These are phyloP conservation scores for Larimichthys polyactis DNA, from an alignment of 2,113 vertebrate species.

Conservation along the genomic window DNA sequence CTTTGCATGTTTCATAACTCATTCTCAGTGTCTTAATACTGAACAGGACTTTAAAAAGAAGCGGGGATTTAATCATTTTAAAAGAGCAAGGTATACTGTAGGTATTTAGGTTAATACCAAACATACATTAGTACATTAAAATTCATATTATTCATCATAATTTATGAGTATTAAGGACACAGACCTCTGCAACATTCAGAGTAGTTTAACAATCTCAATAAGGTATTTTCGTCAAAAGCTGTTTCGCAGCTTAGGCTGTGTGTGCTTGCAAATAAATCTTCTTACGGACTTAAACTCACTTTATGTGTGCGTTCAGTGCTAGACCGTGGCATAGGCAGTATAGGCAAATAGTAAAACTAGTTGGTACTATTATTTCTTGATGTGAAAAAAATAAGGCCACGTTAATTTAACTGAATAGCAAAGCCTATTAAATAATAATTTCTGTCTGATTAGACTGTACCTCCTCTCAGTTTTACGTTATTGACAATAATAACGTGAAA, in stretches of 20 bases:
- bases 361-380: too few relatives aligned
- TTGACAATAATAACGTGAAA: too few relatives aligned
- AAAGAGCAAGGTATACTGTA: neutral
- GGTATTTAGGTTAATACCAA: conserved; percentile 16
- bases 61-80: neutral
- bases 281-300: conserved; percentile 70
- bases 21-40: conserved; percentile 9
- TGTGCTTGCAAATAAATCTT: conserved; percentile 75
- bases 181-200: conserved; percentile 1
- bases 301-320: conserved; percentile 36
- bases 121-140: conserved; percentile 18
- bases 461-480: too few relatives aligned
- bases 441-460: too few relatives aligned
- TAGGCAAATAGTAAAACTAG: too few relatives aligned
- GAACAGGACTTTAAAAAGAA: conserved; percentile 2
- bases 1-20: conserved; percentile 9
- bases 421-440: too few relatives aligned
- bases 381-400: too few relatives aligned
- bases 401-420: too few relatives aligned
- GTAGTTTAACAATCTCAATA: conserved; percentile 16
- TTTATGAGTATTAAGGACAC: neutral
- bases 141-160: neutral
- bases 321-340: too few relatives aligned
- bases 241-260: conserved; percentile 43
- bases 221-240: conserved; percentile 50